These are phyloP conservation scores for fruit fly (Drosophila melanogaster) DNA, from an alignment of 1,140 invertebrate species.

Conservation along the genomic window DNA sequence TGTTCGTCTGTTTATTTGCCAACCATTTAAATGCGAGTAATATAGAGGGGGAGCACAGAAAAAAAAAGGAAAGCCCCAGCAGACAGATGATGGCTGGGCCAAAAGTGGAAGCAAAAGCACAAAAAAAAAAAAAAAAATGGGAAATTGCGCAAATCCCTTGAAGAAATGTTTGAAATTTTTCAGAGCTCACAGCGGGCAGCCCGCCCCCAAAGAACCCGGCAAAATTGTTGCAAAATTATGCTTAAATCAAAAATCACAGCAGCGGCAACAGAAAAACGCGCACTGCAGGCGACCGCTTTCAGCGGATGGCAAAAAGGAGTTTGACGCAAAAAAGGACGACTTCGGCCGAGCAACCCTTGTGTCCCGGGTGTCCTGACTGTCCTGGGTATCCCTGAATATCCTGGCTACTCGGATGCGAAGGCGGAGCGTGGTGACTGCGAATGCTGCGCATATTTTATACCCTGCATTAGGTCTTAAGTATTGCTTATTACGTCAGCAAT, in stretches of 20 bases:
- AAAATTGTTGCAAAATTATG: constrained; percentile 74
- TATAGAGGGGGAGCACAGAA: constrained; percentile 14
- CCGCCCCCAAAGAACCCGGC: constrained; percentile 4
- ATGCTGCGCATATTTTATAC: constrained; percentile 80
- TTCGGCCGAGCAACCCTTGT: constrained; percentile 46
- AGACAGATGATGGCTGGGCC: constrained; percentile 19
- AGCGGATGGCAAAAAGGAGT: background rate
- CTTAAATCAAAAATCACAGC: constrained; percentile 83
- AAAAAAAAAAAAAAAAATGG: constrained; percentile 56
- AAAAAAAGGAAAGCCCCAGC: constrained; percentile 1
- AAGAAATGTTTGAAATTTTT: constrained; percentile 82
- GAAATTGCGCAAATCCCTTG: constrained; percentile 78
- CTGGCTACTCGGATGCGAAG: background rate
- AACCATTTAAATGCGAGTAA: constrained; percentile 75
- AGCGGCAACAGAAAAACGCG: constrained; percentile 37
- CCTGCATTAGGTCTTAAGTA: constrained; percentile 81
- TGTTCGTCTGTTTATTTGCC: constrained; percentile 76
- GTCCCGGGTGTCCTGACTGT: constrained; percentile 5
- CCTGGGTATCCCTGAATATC: background rate
- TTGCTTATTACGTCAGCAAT: constrained; percentile 68
- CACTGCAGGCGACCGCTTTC: constrained; percentile 49
- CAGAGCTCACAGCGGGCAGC: constrained; percentile 56
- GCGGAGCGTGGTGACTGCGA: constrained; percentile 20
- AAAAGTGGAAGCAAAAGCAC: too few relatives aligned
- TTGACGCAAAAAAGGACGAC: constrained; percentile 5